Evolutionary conservation across 2,797 vertebrate genomes (phyloP), one percentile per base, ranked within the genome.

Genomic region (Gymnothorax javanicus): DNA sequence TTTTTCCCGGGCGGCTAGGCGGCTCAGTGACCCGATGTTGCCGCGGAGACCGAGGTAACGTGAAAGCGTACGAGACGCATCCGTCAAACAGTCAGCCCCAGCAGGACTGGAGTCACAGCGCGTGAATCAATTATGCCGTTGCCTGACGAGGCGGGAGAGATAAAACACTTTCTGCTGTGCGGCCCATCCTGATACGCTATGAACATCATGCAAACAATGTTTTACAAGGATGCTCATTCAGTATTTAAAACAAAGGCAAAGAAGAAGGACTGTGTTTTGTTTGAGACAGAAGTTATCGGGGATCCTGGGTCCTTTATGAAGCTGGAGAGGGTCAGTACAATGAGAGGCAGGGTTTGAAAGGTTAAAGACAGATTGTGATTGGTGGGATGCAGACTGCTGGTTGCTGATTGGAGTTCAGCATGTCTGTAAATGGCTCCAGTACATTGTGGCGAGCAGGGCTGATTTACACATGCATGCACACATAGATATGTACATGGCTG

Each of bases 271-370:
- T 33, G 93, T 94, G 94, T 95, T 95, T 94, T 96, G 95, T 96
- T 96, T 96, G 95, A 95, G 95, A 94, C 91, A 92, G 94, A 91
- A 90, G 92, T 93, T 92, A 94, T 93, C 93, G 94, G 94, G 96
- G 96, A 96, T 95, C 95, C 93, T 95, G 95, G 93, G 94, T 95
- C 95, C 96, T 96, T 96, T 96, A 43, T 96, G 95, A 96, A 96
- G 91, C 87, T 88, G 60, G 89, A 92, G 95, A 91, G 91, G 67
- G 62, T 93, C 94, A 94, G 93, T 94, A 92, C 89, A 25, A 75
- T 43, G 71, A 93, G 94, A 95, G 94, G 94, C 92, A 11, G 92
- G 90, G 85, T 92, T 94, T 95, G 95, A 96, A 96, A 96, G 95
- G 95, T 96, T 96, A 96, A 94, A 94, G 94, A 93, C 94, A 88